These are phyloP conservation scores for human DNA, from an alignment of 2,113 vertebrate species.

Conservation along the genomic window DNA sequence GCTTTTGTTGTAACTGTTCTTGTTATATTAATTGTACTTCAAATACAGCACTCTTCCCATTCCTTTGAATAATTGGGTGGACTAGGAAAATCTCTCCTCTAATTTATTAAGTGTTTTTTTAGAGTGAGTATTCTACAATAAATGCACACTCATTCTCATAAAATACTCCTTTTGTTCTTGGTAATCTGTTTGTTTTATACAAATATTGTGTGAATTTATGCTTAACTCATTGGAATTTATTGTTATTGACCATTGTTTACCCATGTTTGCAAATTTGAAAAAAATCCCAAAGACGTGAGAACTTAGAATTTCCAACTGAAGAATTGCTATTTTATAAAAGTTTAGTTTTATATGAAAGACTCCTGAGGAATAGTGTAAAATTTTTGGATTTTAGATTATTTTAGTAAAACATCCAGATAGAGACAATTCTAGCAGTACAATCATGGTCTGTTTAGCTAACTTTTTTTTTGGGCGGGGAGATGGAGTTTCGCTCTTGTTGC, in stretches of 20 bases:
- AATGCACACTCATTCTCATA: neutral
- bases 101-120: slow-evolving; percentile 19
- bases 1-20: neutral
- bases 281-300: neutral
- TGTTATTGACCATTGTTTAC: neutral
- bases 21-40: neutral
- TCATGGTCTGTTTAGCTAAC: neutral
- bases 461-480: too few species aligned
- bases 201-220: neutral
- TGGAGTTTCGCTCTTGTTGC: too few species aligned
- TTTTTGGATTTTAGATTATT: neutral
- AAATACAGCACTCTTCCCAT: neutral
- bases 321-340: neutral
- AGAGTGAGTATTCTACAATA: neutral
- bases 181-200: neutral
- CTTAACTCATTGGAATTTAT: neutral
- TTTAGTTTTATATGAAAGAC: neutral
- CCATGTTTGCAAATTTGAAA: neutral
- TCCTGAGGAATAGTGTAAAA: neutral
- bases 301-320: slow-evolving; percentile 1
- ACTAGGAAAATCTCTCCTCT: neutral
- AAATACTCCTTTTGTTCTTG: slow-evolving; percentile 3
- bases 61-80: neutral
- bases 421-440: neutral
- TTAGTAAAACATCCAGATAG: neutral